phyloP scores from a whole-genome alignment of 92 coral and sea anemone species.

The Parazoanthus darwini region DNA sequence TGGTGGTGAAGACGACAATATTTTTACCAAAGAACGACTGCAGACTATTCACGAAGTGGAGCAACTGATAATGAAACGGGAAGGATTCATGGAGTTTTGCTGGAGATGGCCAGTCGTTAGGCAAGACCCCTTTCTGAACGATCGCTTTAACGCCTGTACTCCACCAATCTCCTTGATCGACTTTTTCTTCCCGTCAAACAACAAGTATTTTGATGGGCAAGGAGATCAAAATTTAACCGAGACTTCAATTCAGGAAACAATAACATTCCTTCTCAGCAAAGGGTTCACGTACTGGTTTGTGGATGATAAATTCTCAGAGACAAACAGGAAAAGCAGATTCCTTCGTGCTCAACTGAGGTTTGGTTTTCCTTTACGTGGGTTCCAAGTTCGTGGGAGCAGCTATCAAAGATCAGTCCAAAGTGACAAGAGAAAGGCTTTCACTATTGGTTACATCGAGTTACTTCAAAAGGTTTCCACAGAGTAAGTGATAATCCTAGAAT shows the following conservation, averaged over 20 bases:
- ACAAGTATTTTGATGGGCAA: constrained; percentile 43
- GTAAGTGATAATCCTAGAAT: constrained; percentile 55
- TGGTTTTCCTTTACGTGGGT: constrained; percentile 78
- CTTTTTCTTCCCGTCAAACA: constrained; percentile 77
- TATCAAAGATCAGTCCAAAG: constrained; percentile 32
- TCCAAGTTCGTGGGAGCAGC: neutral
- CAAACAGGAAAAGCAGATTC: constrained; percentile 62
- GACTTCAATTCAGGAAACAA: constrained; percentile 54
- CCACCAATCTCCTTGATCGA: constrained; percentile 85
- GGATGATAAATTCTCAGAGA: constrained; percentile 68
- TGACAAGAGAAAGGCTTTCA: constrained; percentile 38
- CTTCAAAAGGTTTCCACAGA: constrained; percentile 67
- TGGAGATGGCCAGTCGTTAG: constrained; percentile 63
- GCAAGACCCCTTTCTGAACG: constrained; percentile 59
- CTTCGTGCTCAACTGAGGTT: constrained; percentile 88
- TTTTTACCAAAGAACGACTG: constrained; percentile 82
- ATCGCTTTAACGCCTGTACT: constrained; percentile 63
- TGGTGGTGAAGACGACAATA: constrained; percentile 71
- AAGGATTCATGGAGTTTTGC: constrained; percentile 71
- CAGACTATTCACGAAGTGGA: constrained; percentile 74
- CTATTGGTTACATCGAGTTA: constrained; percentile 55
- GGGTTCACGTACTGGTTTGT: constrained; percentile 83
- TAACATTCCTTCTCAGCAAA: constrained; percentile 71
- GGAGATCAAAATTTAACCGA: constrained; percentile 54
- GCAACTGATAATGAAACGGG: constrained; percentile 66